Conservation (phyloP, 2,888 invertebrate species). For the Parnassius orleans region DNA sequence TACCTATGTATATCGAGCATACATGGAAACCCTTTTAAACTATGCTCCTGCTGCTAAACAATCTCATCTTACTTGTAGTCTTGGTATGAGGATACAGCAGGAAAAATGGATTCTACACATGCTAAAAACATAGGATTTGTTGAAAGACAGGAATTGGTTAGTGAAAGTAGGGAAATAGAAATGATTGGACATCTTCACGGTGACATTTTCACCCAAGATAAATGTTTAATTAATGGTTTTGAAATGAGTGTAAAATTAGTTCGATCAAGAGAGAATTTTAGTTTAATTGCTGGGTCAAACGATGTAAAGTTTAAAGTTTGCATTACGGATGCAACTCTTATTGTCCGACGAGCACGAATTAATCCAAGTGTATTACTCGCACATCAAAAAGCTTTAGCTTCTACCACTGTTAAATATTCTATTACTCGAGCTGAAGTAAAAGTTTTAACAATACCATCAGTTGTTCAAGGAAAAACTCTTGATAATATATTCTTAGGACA, state of each 20-base stretch:
- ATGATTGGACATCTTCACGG: slow-evolving; percentile 30
- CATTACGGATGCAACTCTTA: slow-evolving; percentile 23
- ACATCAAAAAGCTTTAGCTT: slow-evolving; percentile 28
- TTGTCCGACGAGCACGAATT: slow-evolving; percentile 16
- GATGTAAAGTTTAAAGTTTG: slow-evolving; percentile 24
- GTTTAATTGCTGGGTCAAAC: neutral
- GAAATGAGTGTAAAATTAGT: slow-evolving; percentile 28
- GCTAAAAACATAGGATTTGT: slow-evolving; percentile 30
- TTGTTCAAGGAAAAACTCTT: neutral
- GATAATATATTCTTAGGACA: neutral
- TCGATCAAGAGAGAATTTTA: slow-evolving; percentile 17
- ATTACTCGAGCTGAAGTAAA: slow-evolving; percentile 34
- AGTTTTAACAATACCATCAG: slow-evolving; percentile 33
- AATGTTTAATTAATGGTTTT: slow-evolving; percentile 33
- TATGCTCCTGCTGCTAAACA: slow-evolving; percentile 35
- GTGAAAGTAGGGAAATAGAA: slow-evolving; percentile 32
- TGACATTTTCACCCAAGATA: slow-evolving; percentile 28
- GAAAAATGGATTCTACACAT: slow-evolving; percentile 27
- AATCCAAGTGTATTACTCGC: slow-evolving; percentile 27
- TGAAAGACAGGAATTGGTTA: slow-evolving; percentile 27
- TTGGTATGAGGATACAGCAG: slow-evolving; percentile 34
- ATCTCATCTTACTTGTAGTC: slow-evolving; percentile 33
- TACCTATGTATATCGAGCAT: too few species aligned
- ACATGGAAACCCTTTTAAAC: too few species aligned
- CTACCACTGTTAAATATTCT: slow-evolving; percentile 36